Conservation (phyloP, 2,888 invertebrate genomes). For the Epirrhoe alternata region DNA sequence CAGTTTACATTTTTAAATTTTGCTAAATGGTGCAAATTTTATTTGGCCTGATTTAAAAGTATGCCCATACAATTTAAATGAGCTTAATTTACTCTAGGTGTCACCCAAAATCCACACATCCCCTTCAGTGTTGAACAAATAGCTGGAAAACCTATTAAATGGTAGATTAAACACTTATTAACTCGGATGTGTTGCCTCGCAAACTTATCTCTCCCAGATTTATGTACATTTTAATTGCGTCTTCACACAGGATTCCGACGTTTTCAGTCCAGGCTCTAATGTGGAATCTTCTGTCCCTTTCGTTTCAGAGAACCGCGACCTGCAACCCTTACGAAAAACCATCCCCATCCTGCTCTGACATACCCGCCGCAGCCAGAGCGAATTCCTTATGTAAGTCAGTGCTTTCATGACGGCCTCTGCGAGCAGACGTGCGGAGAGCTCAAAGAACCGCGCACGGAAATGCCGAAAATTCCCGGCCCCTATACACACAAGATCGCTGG, state of each 20-base stretch:
- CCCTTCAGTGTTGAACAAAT: constrained; percentile 29
- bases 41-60: not conserved
- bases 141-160: constrained; percentile 54
- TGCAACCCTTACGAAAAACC: constrained; percentile 69
- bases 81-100: constrained; percentile 2
- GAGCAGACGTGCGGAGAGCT: constrained; percentile 59
- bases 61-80: not conserved
- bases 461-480: constrained; percentile 56
- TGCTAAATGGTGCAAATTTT: not conserved
- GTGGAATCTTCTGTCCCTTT: constrained; percentile 74
- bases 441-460: constrained; percentile 54
- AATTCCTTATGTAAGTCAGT: constrained; percentile 84
- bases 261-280: constrained; percentile 63
- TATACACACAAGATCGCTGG: constrained; percentile 50
- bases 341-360: constrained; percentile 70
- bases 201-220: constrained; percentile 70
- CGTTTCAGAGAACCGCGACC: constrained; percentile 59
- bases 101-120: constrained; percentile 22
- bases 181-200: constrained; percentile 59
- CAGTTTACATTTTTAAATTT: not conserved
- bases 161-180: constrained; percentile 66
- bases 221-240: constrained; percentile 81
- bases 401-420: constrained; percentile 55
- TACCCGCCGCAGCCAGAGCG: constrained; percentile 69
- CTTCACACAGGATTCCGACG: constrained; percentile 77